Evolutionary conservation across 2,888 invertebrate genomes (phyloP).

Genomic region (Venustoraphidia nigricollis): DNA sequence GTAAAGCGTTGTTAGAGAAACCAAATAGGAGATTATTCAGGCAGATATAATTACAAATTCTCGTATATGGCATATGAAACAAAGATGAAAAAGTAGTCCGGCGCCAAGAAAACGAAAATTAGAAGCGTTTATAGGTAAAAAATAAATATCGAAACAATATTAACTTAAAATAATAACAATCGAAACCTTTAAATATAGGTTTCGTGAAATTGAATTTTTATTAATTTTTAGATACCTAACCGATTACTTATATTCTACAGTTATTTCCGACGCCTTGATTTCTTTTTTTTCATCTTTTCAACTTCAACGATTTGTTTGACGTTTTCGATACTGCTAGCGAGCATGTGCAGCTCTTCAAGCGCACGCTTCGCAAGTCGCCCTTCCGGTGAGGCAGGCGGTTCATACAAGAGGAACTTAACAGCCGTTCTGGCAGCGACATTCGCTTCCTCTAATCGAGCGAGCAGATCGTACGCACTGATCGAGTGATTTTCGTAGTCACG

Average conservation of each 20-base stretch:
- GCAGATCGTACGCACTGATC: constrained; percentile 36
- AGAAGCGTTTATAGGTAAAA: too few relatives aligned
- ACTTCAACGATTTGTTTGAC: constrained; percentile 29
- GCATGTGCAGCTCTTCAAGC: constrained; percentile 42
- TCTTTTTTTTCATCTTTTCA: constrained; percentile 22
- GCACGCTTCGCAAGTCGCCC: constrained; percentile 52
- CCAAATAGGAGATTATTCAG: too few relatives aligned
- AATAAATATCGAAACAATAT: too few relatives aligned
- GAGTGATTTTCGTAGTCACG: constrained; percentile 42
- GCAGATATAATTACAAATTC: too few relatives aligned
- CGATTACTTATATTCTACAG: background rate
- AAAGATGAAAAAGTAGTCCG: too few relatives aligned
- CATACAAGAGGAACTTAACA: constrained; percentile 49
- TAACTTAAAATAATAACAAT: too few relatives aligned
- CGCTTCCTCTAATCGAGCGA: constrained; percentile 37
- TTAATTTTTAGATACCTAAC: background rate
- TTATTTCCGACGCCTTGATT: background rate
- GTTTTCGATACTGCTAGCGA: constrained; percentile 34
- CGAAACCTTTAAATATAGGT: too few relatives aligned
- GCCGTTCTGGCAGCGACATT: constrained; percentile 43
- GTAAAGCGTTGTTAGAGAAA: too few relatives aligned
- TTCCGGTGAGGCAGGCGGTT: constrained; percentile 56
- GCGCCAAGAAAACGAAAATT: too few relatives aligned
- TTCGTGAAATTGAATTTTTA: too few relatives aligned
- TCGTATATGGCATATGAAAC: too few relatives aligned